phyloP scores from a whole-genome alignment of 2,113 vertebrate species.

The Cyrtonyx montezumae region DNA sequence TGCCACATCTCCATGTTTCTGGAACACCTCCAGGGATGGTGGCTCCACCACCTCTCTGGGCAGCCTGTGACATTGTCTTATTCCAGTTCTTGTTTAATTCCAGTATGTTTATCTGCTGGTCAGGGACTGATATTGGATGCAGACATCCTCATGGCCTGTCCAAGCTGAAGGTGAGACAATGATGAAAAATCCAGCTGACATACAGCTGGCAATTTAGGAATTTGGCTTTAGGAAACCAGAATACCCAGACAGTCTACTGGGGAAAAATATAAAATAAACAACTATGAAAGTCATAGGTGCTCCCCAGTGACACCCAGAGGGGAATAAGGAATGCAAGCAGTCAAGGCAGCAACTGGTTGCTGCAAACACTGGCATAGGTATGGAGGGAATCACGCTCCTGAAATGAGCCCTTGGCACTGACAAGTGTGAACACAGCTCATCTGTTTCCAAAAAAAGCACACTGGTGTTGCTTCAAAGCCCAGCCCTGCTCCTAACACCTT shows the following conservation, averaged over 20 bases:
- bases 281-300: background rate
- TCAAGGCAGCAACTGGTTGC: background rate
- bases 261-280: background rate
- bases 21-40: too few species aligned
- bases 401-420: background rate
- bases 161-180: background rate
- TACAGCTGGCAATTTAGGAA: background rate
- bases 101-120: background rate
- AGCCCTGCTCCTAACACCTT: background rate
- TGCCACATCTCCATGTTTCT: too few species aligned
- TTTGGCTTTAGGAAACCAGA: background rate
- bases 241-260: background rate
- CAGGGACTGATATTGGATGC: background rate
- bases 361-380: background rate
- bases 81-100: background rate
- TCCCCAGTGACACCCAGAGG: background rate
- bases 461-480: background rate
- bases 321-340: background rate
- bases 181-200: background rate
- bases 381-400: background rate
- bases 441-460: background rate
- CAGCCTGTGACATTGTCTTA: too few species aligned
- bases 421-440: background rate
- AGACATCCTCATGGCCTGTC: background rate
- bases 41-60: too few species aligned